Conservation (phyloP, 1,140 invertebrate species). For the Musca domestica region DNA sequence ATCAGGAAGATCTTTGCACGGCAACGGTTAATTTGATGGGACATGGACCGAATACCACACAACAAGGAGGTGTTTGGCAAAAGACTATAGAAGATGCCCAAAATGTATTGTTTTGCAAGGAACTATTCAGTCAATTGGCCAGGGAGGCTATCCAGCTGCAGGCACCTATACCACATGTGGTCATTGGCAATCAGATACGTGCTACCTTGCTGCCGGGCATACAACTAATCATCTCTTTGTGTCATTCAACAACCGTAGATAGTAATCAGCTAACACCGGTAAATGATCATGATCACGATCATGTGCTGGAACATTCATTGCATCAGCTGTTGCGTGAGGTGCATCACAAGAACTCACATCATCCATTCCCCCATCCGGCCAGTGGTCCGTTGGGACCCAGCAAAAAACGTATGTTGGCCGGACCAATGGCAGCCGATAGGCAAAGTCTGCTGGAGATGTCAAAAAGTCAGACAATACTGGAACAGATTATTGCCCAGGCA, state of each 20-base stretch:
- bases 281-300: constrained; percentile 90
- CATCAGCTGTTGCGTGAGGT: constrained; percentile 90
- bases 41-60: constrained; percentile 63
- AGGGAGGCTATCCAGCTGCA: constrained; percentile 92
- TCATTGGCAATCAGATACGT: constrained; percentile 95
- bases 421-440: constrained; percentile 83
- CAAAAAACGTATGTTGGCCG: constrained; percentile 84
- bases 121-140: constrained; percentile 91
- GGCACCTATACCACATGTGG: constrained; percentile 91
- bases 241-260: constrained; percentile 71
- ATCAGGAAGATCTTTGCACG: constrained; percentile 80
- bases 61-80: constrained; percentile 79
- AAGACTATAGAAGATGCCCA: constrained; percentile 93
- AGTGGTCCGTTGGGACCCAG: constrained; percentile 87
- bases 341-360: constrained; percentile 89
- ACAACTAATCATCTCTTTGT: constrained; percentile 77
- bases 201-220: constrained; percentile 92
- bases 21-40: constrained; percentile 73
- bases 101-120: constrained; percentile 96
- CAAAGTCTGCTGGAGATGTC: constrained; percentile 85
- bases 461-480: constrained; percentile 84
- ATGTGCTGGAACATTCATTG: constrained; percentile 92
- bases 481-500: constrained; percentile 94
- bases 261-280: constrained; percentile 66
- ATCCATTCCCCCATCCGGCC: constrained; percentile 91